A percentile compares a stretch with the other conserved stretches of the same genome.
Conservation (phyloP, 2,888 invertebrate genomes). For the Copidosoma aretas region DNA sequence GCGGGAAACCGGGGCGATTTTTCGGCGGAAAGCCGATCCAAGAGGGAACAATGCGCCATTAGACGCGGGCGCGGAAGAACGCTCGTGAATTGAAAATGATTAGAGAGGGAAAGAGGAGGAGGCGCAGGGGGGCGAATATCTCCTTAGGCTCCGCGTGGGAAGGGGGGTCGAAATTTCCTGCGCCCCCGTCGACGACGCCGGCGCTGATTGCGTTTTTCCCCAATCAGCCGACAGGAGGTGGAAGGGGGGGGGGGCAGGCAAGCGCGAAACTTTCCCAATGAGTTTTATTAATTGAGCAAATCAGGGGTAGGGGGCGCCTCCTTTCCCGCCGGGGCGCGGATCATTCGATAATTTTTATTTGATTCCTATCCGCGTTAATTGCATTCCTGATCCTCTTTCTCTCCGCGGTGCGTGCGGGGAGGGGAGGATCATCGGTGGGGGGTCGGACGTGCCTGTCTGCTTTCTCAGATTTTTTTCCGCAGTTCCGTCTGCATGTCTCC, state of each 20-base stretch:
- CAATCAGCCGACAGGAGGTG: conserved; percentile 8
- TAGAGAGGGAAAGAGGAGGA: conserved; percentile 10
- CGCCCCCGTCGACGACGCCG: background rate
- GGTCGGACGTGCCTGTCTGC: too few species aligned
- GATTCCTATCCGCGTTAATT: conserved; percentile 21
- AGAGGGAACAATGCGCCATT: conserved; percentile 10
- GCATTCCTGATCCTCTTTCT: conserved; percentile 14
- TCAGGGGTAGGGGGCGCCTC: too few species aligned
- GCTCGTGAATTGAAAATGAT: conserved; percentile 24
- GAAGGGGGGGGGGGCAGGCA: too few species aligned
- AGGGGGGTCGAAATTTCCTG: conserved; percentile 24
- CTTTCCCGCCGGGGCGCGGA: too few species aligned
- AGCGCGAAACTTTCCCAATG: conserved; percentile 25
- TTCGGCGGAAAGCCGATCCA: background rate
- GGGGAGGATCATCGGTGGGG: too few species aligned
- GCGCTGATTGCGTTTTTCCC: conserved; percentile 11
- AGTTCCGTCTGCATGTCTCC: too few species aligned
- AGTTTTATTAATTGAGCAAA: conserved; percentile 31
- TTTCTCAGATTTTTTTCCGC: too few species aligned
- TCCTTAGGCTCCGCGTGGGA: too few species aligned
- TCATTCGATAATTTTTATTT: conserved; percentile 15
- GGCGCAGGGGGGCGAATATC: background rate
- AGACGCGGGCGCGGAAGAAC: background rate
- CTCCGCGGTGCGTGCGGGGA: background rate
- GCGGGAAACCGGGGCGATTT: too few species aligned